phyloP scores from a whole-genome alignment of 2,888 invertebrate species.

The Petrolisthes cinctipes region DNA sequence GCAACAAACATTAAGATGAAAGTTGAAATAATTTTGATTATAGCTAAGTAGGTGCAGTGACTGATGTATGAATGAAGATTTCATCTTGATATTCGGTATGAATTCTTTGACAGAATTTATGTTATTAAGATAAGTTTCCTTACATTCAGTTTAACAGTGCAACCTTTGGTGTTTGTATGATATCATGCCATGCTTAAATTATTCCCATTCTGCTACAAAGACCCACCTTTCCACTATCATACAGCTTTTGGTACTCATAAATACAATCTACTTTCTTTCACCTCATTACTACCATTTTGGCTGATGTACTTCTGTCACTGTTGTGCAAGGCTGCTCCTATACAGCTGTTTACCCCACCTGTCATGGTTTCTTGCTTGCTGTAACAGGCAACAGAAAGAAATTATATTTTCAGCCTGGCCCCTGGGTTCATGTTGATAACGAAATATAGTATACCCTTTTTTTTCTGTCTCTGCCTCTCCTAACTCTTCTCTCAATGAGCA shows the following conservation, averaged over 20 bases:
- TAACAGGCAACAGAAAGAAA: background rate
- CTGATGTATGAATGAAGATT: too few species aligned
- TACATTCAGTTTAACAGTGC: too few species aligned
- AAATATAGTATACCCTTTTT: background rate
- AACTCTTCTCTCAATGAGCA: constrained; percentile 56
- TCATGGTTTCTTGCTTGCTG: constrained; percentile 8
- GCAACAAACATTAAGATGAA: too few species aligned
- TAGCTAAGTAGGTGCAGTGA: too few species aligned
- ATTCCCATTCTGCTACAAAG: background rate
- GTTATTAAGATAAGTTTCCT: too few species aligned
- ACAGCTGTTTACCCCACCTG: background rate
- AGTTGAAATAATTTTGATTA: too few species aligned
- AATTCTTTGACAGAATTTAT: too few species aligned
- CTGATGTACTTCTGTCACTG: background rate
- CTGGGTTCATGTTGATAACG: background rate
- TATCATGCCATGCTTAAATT: background rate
- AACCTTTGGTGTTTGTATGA: background rate
- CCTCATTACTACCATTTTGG: background rate
- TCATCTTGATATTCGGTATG: too few species aligned
- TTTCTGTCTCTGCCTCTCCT: constrained; percentile 8
- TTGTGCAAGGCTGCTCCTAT: background rate
- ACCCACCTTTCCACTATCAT: background rate
- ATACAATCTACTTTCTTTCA: background rate
- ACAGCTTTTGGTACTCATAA: background rate
- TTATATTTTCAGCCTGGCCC: background rate